Percentiles rank a stretch among this genome's conserved stretches.
Evolutionary conservation across 2,113 vertebrate species (phyloP).

Genomic region (Eubucco bourcierii): DNA sequence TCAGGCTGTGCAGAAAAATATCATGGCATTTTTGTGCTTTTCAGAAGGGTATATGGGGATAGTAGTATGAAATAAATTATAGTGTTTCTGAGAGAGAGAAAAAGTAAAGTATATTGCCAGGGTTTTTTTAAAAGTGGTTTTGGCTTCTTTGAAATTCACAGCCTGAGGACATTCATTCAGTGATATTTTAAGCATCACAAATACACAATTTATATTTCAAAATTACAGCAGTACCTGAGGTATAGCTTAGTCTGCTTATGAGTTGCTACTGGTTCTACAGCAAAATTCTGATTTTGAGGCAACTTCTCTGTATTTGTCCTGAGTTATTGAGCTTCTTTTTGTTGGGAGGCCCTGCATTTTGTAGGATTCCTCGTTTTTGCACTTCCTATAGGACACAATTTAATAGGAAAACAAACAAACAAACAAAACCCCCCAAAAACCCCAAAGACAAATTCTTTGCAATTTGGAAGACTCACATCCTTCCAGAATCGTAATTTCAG

Average conservation of each 20-base stretch:
- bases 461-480: neutral
- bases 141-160: constrained; percentile 12
- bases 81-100: neutral
- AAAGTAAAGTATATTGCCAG: neutral
- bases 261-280: neutral
- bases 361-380: neutral
- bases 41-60: neutral
- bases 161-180: neutral
- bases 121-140: neutral
- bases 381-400: neutral
- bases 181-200: neutral
- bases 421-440: too few relatives aligned
- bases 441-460: too few relatives aligned
- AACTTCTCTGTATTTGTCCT: neutral
- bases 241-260: neutral
- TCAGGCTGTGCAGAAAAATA: neutral
- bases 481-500: neutral
- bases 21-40: neutral
- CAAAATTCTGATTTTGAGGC: neutral
- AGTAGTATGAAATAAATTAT: neutral
- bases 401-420: neutral
- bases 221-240: neutral
- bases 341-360: neutral
- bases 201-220: neutral
- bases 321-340: neutral